These are phyloP conservation scores for Acanthochromis polyacanthus DNA, from an alignment of 2,113 vertebrate species.

Conservation along the genomic window DNA sequence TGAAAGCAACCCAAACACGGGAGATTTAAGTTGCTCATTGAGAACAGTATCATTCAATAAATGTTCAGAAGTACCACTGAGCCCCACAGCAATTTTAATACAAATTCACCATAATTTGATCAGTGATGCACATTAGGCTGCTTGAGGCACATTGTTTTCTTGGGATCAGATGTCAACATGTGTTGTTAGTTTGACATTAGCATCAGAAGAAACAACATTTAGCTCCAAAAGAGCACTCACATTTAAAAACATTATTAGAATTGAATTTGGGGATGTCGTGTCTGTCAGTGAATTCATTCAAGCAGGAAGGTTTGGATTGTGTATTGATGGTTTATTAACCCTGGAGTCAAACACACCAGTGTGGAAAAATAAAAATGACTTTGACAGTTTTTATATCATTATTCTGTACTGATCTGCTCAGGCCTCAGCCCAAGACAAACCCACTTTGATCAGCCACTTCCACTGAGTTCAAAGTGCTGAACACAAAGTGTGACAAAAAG, in stretches of 20 bases:
- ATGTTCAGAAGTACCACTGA: neutral
- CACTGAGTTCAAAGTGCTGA: conserved; percentile 59
- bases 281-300: neutral
- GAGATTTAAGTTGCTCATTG: neutral
- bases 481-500: conserved; percentile 35
- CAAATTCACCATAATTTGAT: neutral
- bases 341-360: no score
- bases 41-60: neutral
- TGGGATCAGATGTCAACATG: neutral
- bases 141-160: neutral
- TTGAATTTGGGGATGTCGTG: no score
- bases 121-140: neutral
- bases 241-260: no score
- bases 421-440: neutral
- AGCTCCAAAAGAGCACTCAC: neutral
- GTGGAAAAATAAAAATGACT: neutral
- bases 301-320: neutral
- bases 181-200: neutral
- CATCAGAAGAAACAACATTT: neutral
- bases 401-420: neutral
- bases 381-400: neutral
- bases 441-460: conserved; percentile 17
- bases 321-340: no score
- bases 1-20: neutral
- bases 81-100: neutral